phyloP scores from a whole-genome alignment of 1,140 invertebrate genomes.

The Nilaparvata lugens region DNA sequence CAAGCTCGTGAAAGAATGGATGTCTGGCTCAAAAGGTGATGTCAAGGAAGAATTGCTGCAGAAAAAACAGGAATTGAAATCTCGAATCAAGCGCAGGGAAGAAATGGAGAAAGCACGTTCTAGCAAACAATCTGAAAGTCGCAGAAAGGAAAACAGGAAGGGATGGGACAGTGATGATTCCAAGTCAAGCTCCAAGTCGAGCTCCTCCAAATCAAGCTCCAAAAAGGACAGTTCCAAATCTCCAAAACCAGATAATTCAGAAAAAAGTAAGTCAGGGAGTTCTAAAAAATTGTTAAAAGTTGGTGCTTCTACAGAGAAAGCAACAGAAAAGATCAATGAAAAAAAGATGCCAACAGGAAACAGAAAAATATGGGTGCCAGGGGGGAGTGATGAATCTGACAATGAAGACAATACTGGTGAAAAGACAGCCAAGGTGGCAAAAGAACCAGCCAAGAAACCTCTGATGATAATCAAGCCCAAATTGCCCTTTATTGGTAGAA shows the following conservation, averaged over 20 bases:
- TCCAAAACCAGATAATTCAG: background rate
- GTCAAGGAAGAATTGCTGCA: background rate
- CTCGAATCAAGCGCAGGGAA: background rate
- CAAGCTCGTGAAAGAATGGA: slow-evolving; percentile 3
- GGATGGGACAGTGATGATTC: background rate
- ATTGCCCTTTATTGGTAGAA: slow-evolving; percentile 4
- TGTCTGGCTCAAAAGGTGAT: background rate
- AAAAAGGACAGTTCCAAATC: background rate
- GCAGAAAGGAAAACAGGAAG: background rate
- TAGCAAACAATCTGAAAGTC: background rate
- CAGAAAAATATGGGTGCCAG: background rate
- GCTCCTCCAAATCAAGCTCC: background rate
- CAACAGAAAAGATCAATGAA: background rate
- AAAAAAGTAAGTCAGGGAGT: background rate
- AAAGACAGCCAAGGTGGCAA: background rate
- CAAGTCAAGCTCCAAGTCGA: background rate
- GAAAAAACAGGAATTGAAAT: background rate
- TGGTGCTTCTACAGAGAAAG: background rate
- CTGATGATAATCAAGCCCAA: background rate
- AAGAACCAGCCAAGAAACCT: background rate
- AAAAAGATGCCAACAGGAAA: background rate
- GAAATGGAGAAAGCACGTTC: background rate
- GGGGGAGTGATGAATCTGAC: background rate
- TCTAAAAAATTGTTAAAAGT: background rate
- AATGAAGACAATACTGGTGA: background rate